Base-by-base conservation (phyloP, 2,888 invertebrate genomes). In the Hartigia nigra region DNA sequence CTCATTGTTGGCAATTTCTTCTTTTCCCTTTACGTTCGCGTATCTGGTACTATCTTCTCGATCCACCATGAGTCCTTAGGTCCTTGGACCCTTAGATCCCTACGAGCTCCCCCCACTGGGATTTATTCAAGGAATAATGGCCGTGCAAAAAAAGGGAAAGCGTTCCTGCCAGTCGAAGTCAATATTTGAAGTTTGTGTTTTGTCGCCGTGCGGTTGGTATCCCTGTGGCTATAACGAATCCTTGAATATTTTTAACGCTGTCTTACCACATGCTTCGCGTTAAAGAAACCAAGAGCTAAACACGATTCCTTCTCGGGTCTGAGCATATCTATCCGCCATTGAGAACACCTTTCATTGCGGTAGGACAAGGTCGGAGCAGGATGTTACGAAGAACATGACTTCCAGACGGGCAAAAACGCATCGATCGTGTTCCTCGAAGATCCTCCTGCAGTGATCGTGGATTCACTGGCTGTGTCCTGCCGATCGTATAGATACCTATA, bases 1-100 rank as follows among this genome's bases (percentile, higher is more conserved):
- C 85, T 89, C 89, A 90, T 90, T 91, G 90, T 90, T 88, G 88
- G 84, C 83, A 88, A 88, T 88, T 90, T 84, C 88, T 87, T 85
- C 84, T 84, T 34, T 76, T 75, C 79, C 74, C 70, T 72, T 80
- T 69, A 76, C 75, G 77, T 72, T 77, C 69, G 80, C 76, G 74
- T 34, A 72, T 78, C 74, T 32, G 76, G 70, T 36, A 69, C 70
- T 70, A 72, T 72, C 72, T 72, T 72, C 31, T 31, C 3, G 72
- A 55, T 55, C 9, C 39, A 55, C 39, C 39, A 55, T 23, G 39
- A 55, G 39, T 55, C 23, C 39, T 55, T 5, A 55, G 39, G 23
- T 55, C 23, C 23, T 23, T 55, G 9, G 39, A 55, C 2, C 23
- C 2, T 23, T 23, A 9, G 31, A 72, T 72, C 72, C 31, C 32